Conservation (phyloP, 2,888 invertebrate species). For the Tinea semifulvella region DNA sequence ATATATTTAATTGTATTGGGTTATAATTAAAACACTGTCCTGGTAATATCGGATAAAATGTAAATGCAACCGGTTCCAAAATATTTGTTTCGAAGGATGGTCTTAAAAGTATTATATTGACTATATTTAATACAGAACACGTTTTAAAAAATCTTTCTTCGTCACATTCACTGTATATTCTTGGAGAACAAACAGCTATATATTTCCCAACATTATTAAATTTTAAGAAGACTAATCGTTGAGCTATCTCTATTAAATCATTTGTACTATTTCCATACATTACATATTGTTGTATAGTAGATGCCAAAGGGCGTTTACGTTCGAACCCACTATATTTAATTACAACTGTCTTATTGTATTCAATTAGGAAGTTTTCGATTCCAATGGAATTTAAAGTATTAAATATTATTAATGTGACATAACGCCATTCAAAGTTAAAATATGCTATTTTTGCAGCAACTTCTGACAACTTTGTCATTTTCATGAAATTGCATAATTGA, state of each 20-base stretch:
- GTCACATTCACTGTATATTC: neutral
- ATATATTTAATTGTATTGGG: conserved; percentile 26
- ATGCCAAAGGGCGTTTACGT: neutral
- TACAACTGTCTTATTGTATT: neutral
- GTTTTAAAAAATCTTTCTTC: neutral
- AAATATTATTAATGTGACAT: conserved; percentile 5
- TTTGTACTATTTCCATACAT: neutral
- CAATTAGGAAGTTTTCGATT: neutral
- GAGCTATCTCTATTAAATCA: neutral
- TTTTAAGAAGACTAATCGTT: neutral
- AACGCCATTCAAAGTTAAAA: conserved; percentile 10
- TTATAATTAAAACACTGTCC: conserved; percentile 29
- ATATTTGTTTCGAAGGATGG: neutral
- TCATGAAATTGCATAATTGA: neutral
- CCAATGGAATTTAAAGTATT: neutral
- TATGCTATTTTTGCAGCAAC: conserved; percentile 4
- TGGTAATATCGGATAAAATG: conserved; percentile 23
- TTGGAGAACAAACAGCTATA: neutral
- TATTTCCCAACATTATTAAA: conserved; percentile 2
- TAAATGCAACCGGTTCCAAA: conserved; percentile 19
- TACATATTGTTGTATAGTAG: neutral
- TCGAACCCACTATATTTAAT: neutral
- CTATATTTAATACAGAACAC: neutral
- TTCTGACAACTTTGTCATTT: conserved; percentile 1
- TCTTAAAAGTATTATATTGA: conserved; percentile 5